A percentile compares a stretch with the other conserved stretches of the same genome.
phyloP scores from a whole-genome alignment of 2,888 invertebrate species.

The Heliothis peltigera region DNA sequence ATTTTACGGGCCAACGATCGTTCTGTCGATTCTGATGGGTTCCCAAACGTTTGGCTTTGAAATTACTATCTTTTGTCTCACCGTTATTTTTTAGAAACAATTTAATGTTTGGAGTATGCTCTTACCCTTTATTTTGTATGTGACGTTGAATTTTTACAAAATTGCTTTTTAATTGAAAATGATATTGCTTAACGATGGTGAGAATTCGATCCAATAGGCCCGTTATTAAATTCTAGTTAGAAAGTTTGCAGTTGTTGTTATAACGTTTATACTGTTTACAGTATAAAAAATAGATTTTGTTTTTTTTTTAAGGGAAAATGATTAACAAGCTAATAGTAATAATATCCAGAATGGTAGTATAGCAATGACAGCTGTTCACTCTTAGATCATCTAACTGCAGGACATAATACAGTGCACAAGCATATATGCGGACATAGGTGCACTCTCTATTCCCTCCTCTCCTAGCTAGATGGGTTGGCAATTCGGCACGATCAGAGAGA shows the following conservation, averaged over 20 bases:
- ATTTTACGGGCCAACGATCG: constrained; percentile 85
- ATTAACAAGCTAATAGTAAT: no score
- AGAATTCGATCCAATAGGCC: constrained; percentile 23
- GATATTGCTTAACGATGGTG: constrained; percentile 48
- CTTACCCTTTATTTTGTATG: constrained; percentile 52
- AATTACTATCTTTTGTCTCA: constrained; percentile 72
- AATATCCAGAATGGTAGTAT: no score
- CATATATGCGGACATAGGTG: no score
- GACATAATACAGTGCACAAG: no score
- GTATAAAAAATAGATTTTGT: constrained; percentile 6
- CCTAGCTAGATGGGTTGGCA: no score
- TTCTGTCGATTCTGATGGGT: constrained; percentile 72
- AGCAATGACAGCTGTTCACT: no score
- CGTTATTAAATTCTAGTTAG: constrained; percentile 45
- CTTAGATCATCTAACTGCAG: no score
- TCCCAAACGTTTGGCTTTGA: constrained; percentile 74
- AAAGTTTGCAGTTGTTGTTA: constrained; percentile 37
- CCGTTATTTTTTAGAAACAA: constrained; percentile 55
- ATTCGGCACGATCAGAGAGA: no score
- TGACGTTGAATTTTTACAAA: constrained; percentile 52
- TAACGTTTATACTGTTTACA: constrained; percentile 21
- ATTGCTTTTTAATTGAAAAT: constrained; percentile 62
- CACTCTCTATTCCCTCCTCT: no score
- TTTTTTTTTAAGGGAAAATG: constrained; percentile 5
- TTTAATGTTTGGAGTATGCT: constrained; percentile 34